Base-by-base conservation (phyloP, 2,797 vertebrate genomes). In the Salmo trutta region DNA sequence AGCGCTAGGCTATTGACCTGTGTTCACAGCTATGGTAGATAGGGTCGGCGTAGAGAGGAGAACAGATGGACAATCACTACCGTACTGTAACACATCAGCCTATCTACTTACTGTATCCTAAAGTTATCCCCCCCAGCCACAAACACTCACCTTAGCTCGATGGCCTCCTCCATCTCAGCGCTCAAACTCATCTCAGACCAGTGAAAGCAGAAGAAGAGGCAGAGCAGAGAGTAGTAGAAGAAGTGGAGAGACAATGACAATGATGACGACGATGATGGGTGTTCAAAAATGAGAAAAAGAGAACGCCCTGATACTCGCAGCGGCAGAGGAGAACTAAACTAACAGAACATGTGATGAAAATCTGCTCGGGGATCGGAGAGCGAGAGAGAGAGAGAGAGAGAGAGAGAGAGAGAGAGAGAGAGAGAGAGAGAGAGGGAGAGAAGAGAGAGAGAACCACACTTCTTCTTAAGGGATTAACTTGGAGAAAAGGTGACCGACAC, bases 101-200 rank as follows among this genome's bases (percentile, higher is more conserved):
- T 83, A 90, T 88, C 88, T 83, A 87, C 75, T 87, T 91, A 54
- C 53, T n/a, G 3, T 83, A 80, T 10, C 41, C 19, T 29, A 62
- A 75, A 29, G 36, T 41, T 66, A 41, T 73, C 82, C 77, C 75
- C 64, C 74, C 29, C 77, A 75, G 70, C 3, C 73, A 71, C 76
- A 73, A 66, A 19, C 81, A 90, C 93, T 94, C 88, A 94, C 93
- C 94, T 93, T 82, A 92, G 92, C 76, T 95, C 93, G 36, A 92
- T 92, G 78, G 90, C 89, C 84, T 93, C 93, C 79, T 88, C 93
- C 91, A 94, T 92, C 82, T 91, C 89, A 69, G 85, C 82, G 84
- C 84, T 88, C 84, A 85, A 90, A 87, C 90, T 93, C 92, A 93
- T 93, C 78, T 88, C 83, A 74, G 81, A 78, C 65, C 41, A 77